Evolutionary conservation across 2,113 vertebrate species (phyloP).

Genomic region (Seriola dumerili): DNA sequence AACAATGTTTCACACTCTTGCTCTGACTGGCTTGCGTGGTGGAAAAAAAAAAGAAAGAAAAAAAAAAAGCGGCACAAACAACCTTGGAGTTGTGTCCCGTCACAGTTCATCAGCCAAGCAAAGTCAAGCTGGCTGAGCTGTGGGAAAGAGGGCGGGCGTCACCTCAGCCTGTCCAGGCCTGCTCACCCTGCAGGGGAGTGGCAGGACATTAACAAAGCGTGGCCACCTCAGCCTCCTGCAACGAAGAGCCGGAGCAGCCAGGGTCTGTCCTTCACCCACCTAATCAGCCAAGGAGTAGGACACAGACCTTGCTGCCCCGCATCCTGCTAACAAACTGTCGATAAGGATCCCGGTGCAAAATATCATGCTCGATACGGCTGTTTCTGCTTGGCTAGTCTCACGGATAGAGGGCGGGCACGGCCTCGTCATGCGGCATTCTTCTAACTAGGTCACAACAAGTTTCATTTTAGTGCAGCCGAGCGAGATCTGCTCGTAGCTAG

Average conservation of each 20-base stretch:
- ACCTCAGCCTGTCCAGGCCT: slow-evolving; percentile 71
- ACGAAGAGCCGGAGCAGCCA: slow-evolving; percentile 18
- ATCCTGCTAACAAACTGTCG: slow-evolving; percentile 57
- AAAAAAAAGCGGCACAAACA: slow-evolving; percentile 59
- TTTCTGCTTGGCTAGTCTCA: slow-evolving; percentile 75
- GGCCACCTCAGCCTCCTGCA: slow-evolving; percentile 33
- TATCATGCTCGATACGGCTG: slow-evolving; percentile 47
- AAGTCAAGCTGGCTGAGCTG: slow-evolving; percentile 66
- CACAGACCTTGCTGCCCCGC: slow-evolving; percentile 50
- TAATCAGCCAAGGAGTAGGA: slow-evolving; percentile 70
- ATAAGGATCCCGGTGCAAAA: slow-evolving; percentile 63
- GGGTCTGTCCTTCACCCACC: slow-evolving; percentile 69
- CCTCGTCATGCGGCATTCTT: slow-evolving; percentile 74
- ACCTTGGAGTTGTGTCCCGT: slow-evolving; percentile 77
- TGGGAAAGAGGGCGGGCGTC: slow-evolving; percentile 59
- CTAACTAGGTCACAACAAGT: slow-evolving; percentile 84
- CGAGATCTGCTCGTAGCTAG: slow-evolving; percentile 68
- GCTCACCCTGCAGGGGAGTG: slow-evolving; percentile 66
- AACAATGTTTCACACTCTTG: slow-evolving; percentile 51
- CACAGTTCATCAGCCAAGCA: slow-evolving; percentile 77
- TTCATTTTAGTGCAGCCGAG: slow-evolving; percentile 80
- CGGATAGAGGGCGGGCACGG: slow-evolving; percentile 56
- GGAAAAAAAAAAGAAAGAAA: slow-evolving; percentile 7
- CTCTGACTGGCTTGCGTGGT: slow-evolving; percentile 40
- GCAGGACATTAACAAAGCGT: slow-evolving; percentile 66